Percentiles rank a stretch among this genome's conserved stretches.
These are phyloP conservation scores for Leucosticte australis DNA, from an alignment of 2,113 vertebrate species.

Conservation along the genomic window DNA sequence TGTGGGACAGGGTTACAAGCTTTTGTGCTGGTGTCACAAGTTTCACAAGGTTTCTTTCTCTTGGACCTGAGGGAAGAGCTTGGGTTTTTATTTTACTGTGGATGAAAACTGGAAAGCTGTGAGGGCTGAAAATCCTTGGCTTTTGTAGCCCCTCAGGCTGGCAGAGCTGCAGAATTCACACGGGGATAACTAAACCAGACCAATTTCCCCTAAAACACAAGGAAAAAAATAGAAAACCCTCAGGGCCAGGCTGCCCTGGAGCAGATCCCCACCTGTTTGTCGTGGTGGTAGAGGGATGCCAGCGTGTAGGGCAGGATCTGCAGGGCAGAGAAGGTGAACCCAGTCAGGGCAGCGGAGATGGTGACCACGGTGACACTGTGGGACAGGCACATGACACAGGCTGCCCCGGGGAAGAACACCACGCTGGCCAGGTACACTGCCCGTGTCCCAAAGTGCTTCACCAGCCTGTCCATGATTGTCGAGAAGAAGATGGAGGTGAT, in stretches of 20 bases:
- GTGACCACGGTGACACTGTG: constrained; percentile 77
- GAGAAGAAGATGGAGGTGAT: constrained; percentile 83
- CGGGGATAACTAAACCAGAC: neutral
- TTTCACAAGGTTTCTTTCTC: neutral
- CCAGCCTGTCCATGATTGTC: constrained; percentile 81
- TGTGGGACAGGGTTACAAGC: neutral
- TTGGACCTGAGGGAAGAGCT: neutral
- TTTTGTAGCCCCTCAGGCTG: neutral
- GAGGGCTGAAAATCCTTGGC: neutral
- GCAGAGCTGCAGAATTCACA: neutral
- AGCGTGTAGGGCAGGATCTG: constrained; percentile 88
- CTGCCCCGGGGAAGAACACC: constrained; percentile 75
- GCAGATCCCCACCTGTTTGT: constrained; percentile 75
- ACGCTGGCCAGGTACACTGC: constrained; percentile 81
- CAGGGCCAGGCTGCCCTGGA: neutral
- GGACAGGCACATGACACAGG: constrained; percentile 81
- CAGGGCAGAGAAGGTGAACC: constrained; percentile 84
- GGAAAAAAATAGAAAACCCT: rapidly evolving
- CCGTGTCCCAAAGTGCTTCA: constrained; percentile 76
- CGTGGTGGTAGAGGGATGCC: constrained; percentile 84
- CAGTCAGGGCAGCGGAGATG: constrained; percentile 77
- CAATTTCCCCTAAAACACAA: rapidly evolving
- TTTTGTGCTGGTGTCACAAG: neutral
- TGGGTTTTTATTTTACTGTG: neutral
- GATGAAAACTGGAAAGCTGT: neutral